Base-by-base conservation (phyloP, 1,140 invertebrate species). In the Apis laboriosa region DNA sequence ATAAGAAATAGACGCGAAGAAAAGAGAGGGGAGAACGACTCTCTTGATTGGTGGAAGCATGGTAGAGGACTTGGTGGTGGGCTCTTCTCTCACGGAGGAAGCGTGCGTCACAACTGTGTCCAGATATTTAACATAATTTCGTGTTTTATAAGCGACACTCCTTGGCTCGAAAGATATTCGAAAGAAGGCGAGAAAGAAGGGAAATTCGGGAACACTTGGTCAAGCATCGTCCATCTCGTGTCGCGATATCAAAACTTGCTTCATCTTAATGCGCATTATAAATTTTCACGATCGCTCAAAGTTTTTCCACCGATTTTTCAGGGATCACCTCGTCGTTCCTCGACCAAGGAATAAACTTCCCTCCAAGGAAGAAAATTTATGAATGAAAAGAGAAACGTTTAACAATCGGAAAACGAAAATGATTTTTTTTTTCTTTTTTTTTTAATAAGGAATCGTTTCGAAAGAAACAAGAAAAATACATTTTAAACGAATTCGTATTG, bases 121-220 rank as follows among this genome's bases (percentile, higher is more conserved):
- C 82, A 56, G 72, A 80, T 84, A 91, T 91, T 43, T 91, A 91
- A 87, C 90, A 90, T 91, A 91, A 91, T 91, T 91, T 86, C 72
- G 89, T 89, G 85, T 90, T 91, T 90, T 90, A 88, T 90, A 90
- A 91, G 89, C 87, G 75, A 79, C 83, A 70, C 70, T 84, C 67
- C 74, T 71, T 71, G 60, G 49, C 66, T 34, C 34, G 34, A 43
- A 60, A 34, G n/a, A 13, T 17, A 8, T 51, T 58, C 61, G n/a
- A 15, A 21, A 34, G 1, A 21, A 17, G 28, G 17, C 1, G 43
- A 4, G 53, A 34, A 17, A 60, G 19, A 67, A 53, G 5, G 0
- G 43, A 28, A 8, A 2, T 17, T 15, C 9, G 28, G 24, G n/a
- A 56, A 43, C 75, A 43, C 28, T 49, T 7, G 55, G 34, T 19